Percentiles rank a stretch among this genome's conserved stretches.
phyloP scores from a whole-genome alignment of 35 echinoderm and acorn worm genomes.

The Anneissia japonica region DNA sequence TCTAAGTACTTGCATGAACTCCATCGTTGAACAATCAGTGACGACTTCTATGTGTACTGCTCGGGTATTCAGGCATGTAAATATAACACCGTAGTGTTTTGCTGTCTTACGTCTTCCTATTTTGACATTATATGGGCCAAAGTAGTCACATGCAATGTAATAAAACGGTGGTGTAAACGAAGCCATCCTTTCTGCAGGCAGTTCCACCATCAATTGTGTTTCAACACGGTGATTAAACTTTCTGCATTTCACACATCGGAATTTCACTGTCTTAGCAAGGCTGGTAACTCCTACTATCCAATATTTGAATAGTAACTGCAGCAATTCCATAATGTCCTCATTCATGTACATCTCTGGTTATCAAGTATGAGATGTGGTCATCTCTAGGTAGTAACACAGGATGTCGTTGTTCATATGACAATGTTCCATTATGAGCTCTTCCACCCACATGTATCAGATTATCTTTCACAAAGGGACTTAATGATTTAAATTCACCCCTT shows the following conservation, averaged over 20 bases:
- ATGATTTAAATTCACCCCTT: slow-evolving; percentile 19
- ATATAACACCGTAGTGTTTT: slow-evolving; percentile 53
- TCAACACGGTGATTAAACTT: neutral
- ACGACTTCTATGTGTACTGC: slow-evolving; percentile 66
- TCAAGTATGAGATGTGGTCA: slow-evolving; percentile 36
- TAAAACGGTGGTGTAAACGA: neutral
- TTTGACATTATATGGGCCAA: neutral
- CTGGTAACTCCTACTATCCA: neutral
- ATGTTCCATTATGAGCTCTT: neutral
- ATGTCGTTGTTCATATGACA: slow-evolving; percentile 40
- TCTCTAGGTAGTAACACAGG: slow-evolving; percentile 29
- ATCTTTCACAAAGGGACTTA: slow-evolving; percentile 30
- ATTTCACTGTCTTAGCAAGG: neutral
- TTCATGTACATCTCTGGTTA: slow-evolving; percentile 30
- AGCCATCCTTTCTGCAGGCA: neutral
- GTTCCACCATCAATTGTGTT: neutral
- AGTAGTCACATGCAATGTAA: neutral
- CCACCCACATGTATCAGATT: slow-evolving; percentile 14
- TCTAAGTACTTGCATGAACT: slow-evolving; percentile 37
- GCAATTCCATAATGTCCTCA: slow-evolving; percentile 21
- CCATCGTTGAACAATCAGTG: slow-evolving; percentile 44
- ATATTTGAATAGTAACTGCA: neutral
- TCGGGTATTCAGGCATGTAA: slow-evolving; percentile 61
- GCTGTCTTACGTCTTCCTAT: neutral
- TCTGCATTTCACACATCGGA: neutral